Percentiles rank a stretch among this genome's conserved stretches.
phyloP scores from a whole-genome alignment of 2,888 invertebrate genomes.

The Lypha dubia region DNA sequence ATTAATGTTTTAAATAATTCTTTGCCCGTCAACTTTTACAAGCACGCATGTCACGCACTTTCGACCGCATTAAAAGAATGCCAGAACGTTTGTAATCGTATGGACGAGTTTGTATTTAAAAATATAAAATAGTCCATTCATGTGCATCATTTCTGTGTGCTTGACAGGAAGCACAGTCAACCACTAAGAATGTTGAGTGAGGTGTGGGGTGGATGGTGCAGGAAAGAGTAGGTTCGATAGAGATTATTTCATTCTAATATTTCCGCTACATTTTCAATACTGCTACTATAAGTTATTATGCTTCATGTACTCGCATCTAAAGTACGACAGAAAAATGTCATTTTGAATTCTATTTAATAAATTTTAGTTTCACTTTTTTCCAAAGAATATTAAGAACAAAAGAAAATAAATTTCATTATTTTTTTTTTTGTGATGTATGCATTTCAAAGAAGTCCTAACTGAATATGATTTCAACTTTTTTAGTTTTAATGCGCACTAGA shows the following conservation, averaged over 20 bases:
- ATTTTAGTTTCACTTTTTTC: slow-evolving; percentile 20
- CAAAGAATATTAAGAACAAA: neutral
- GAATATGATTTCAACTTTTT: neutral
- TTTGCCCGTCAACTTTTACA: slow-evolving; percentile 41
- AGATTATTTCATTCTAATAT: slow-evolving; percentile 42
- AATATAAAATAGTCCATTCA: slow-evolving; percentile 4
- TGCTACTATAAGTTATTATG: slow-evolving; percentile 31
- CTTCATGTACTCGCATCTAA: slow-evolving; percentile 4
- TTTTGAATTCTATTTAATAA: slow-evolving; percentile 38
- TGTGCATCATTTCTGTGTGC: neutral
- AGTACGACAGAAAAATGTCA: slow-evolving; percentile 26
- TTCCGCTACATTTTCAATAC: slow-evolving; percentile 39
- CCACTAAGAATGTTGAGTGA: no score
- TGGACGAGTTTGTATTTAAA: neutral
- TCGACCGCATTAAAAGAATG: slow-evolving; percentile 35
- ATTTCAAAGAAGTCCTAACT: neutral
- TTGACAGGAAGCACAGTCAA: slow-evolving; percentile 1
- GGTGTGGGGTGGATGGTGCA: neutral
- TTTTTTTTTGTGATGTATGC: neutral
- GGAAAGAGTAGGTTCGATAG: no score
- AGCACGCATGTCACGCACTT: slow-evolving; percentile 72
- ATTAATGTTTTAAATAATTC: slow-evolving; percentile 29
- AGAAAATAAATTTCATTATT: slow-evolving; percentile 15
- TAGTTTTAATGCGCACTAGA: neutral
- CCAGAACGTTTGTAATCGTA: slow-evolving; percentile 4